These are phyloP conservation scores for Limenitis arthemis DNA, from an alignment of 2,888 invertebrate genomes.

Conservation along the genomic window DNA sequence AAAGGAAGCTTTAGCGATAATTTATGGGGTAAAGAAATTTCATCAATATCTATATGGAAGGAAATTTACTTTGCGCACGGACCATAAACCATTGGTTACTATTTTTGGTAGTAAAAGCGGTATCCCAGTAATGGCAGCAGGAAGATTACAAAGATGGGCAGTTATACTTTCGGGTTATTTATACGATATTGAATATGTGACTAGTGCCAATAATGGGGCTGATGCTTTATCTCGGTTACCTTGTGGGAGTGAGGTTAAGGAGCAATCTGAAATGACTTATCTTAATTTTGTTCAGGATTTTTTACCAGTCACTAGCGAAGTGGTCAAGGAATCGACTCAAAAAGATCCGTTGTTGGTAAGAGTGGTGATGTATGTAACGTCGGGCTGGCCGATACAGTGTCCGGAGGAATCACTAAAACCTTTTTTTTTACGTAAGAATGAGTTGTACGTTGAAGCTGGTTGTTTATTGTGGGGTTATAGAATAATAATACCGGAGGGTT, in stretches of 20 bases:
- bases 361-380: not conserved
- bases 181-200: slow-evolving; percentile 1
- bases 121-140: slow-evolving; percentile 19
- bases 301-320: not conserved
- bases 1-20: slow-evolving; percentile 27
- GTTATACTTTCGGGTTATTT: slow-evolving; percentile 6
- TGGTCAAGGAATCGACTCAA: not conserved
- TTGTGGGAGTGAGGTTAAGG: not conserved
- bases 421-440: not conserved
- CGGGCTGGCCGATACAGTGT: not conserved
- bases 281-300: not conserved
- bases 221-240: slow-evolving; percentile 2
- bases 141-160: slow-evolving; percentile 13
- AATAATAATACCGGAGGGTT: not conserved
- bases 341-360: not conserved
- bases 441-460: not conserved
- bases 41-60: slow-evolving; percentile 25
- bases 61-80: slow-evolving; percentile 3
- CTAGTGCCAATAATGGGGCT: not conserved
- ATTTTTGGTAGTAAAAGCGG: slow-evolving; percentile 22
- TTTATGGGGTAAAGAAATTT: slow-evolving; percentile 20
- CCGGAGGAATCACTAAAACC: not conserved
- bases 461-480: not conserved
- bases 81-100: slow-evolving; percentile 14
- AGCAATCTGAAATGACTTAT: not conserved